A percentile compares a stretch with the other conserved stretches of the same genome.
phyloP scores from a whole-genome alignment of 1,140 invertebrate species.

The Acromyrmex charruanus region DNA sequence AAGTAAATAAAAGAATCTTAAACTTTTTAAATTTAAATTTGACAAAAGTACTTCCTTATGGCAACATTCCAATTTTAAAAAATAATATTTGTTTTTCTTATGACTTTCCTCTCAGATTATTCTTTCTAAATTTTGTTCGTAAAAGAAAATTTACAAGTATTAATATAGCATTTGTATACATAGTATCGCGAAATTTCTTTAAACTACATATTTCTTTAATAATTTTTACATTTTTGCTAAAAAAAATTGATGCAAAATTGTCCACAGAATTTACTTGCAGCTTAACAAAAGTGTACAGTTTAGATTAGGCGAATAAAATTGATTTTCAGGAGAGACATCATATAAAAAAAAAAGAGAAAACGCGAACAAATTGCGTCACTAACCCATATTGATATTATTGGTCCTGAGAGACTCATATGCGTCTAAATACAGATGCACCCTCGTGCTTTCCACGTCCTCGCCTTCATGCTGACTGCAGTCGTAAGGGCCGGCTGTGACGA shows the following conservation, averaged over 20 bases:
- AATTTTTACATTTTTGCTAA: not conserved
- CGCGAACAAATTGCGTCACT: not conserved
- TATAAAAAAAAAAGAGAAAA: not conserved
- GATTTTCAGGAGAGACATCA: not conserved
- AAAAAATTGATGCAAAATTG: not conserved
- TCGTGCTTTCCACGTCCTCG: slow-evolving; percentile 62
- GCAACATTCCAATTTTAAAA: too few species aligned
- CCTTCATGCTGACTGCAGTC: slow-evolving; percentile 54
- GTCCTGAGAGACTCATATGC: slow-evolving; percentile 21
- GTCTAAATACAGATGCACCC: slow-evolving; percentile 72
- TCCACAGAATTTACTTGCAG: not conserved
- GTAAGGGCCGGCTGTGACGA: slow-evolving; percentile 67
- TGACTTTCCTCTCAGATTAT: not conserved
- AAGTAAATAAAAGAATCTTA: not conserved
- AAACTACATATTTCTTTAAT: not conserved
- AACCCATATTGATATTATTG: slow-evolving; percentile 12
- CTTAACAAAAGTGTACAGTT: not conserved
- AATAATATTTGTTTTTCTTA: not conserved
- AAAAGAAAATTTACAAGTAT: not conserved
- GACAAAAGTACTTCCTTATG: not conserved
- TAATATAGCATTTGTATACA: not conserved
- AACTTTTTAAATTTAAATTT: slow-evolving; percentile 1
- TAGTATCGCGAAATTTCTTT: not conserved
- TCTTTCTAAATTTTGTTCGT: not conserved
- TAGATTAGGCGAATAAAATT: not conserved